Percentiles rank a stretch among this genome's conserved stretches.
These are phyloP conservation scores for Drosophila cardini DNA, from an alignment of 1,140 invertebrate species.

Conservation along the genomic window DNA sequence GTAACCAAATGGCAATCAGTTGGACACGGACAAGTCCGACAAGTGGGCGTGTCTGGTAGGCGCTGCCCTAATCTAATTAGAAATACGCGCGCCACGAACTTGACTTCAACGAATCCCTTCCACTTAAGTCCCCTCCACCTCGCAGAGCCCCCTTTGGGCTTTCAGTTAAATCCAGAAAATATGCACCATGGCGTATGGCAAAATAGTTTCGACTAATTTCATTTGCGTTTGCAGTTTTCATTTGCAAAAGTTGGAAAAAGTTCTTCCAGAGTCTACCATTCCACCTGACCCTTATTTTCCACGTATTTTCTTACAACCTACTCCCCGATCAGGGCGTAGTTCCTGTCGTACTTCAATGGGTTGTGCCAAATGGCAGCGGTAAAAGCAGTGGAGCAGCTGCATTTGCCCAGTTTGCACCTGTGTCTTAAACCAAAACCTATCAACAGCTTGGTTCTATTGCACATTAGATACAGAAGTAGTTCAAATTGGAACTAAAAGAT, in stretches of 20 bases:
- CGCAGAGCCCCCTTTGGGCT: neutral
- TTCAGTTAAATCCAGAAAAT: conserved; percentile 19
- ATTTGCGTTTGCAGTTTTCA: conserved; percentile 79
- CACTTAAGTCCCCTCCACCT: neutral
- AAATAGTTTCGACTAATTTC: conserved; percentile 80
- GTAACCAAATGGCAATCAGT: conserved; percentile 70
- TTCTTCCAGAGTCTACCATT: conserved; percentile 20
- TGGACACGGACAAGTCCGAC: conserved; percentile 36
- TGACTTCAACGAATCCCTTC: conserved; percentile 50
- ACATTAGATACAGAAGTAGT: too few relatives aligned
- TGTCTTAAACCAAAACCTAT: conserved; percentile 19
- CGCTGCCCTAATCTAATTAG: conserved; percentile 71
- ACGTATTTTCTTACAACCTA: too few relatives aligned
- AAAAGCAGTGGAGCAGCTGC: conserved; percentile 1
- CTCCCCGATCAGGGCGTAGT: neutral
- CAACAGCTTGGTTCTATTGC: conserved; percentile 12
- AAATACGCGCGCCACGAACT: conserved; percentile 80
- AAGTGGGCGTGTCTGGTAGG: conserved; percentile 33
- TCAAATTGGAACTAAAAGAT: too few relatives aligned
- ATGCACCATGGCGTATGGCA: conserved; percentile 33
- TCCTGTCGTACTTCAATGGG: conserved; percentile 57
- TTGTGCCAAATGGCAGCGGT: conserved; percentile 45
- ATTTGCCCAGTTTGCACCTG: conserved; percentile 32
- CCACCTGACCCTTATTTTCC: neutral
- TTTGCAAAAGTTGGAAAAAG: conserved; percentile 54